Percentiles rank a stretch among this genome's conserved stretches.
These are phyloP conservation scores for Aramus guarauna DNA, from an alignment of 2,113 vertebrate genomes.

Conservation along the genomic window DNA sequence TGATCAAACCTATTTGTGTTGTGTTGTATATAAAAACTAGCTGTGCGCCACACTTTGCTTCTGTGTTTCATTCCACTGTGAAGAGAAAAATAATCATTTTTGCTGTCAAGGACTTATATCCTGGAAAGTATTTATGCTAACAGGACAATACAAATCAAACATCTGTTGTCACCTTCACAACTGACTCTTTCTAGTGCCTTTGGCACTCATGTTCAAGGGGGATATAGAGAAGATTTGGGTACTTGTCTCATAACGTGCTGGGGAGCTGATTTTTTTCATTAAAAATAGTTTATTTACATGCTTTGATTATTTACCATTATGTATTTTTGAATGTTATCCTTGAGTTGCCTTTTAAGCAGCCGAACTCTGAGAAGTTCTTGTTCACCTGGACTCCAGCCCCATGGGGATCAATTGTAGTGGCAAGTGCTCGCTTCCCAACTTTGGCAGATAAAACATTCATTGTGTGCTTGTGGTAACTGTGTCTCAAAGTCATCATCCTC, in stretches of 20 bases:
- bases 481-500: not conserved
- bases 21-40: not conserved
- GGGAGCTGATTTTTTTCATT: not conserved
- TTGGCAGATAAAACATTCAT: not conserved
- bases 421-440: not conserved
- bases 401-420: no score
- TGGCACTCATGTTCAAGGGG: not conserved
- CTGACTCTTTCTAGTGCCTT: not conserved
- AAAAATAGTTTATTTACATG: no score
- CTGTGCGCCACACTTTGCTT: not conserved
- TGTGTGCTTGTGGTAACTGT: not conserved
- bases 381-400: not conserved
- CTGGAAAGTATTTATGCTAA: not conserved
- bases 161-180: not conserved
- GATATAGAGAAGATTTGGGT: not conserved
- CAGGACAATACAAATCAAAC: rapidly evolving
- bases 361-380: not conserved
- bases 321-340: not conserved
- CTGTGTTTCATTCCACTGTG: not conserved
- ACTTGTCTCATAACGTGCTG: not conserved
- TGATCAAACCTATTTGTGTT: not conserved
- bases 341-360: not conserved
- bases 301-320: not conserved
- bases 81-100: not conserved
- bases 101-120: not conserved